phyloP scores from a whole-genome alignment of 2,113 vertebrate species.

The Copsychus sechellarum region DNA sequence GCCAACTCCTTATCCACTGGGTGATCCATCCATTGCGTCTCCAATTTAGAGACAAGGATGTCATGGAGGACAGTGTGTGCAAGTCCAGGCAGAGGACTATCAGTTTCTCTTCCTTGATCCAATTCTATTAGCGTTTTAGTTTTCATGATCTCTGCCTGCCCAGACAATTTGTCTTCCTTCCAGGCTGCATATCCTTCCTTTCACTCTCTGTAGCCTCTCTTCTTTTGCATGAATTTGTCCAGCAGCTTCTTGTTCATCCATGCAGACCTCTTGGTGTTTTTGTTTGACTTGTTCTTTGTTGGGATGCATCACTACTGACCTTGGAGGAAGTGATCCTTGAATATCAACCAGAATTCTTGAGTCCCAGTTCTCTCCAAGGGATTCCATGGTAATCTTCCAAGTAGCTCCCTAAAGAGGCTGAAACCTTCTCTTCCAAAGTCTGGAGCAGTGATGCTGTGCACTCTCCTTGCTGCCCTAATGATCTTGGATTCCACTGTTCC shows the following conservation, averaged over 20 bases:
- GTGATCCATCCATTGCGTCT: background rate
- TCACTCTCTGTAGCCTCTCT: background rate
- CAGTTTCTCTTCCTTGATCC: background rate
- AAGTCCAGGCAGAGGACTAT: background rate
- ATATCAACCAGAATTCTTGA: background rate
- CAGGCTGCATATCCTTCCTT: background rate
- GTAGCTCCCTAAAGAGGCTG: background rate
- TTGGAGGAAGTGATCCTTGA: background rate
- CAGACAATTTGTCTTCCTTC: background rate
- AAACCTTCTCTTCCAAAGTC: background rate
- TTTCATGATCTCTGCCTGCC: background rate
- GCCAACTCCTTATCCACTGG: background rate
- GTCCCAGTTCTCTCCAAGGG: background rate
- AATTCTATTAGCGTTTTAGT: background rate
- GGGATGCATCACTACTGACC: background rate
- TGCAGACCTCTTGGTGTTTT: background rate
- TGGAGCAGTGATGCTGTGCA: background rate
- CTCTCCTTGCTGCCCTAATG: background rate
- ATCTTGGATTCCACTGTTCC: background rate
- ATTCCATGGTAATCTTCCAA: background rate
- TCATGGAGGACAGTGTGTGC: background rate
- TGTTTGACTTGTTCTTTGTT: background rate
- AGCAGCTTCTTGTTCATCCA: background rate
- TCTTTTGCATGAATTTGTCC: background rate
- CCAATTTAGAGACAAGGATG: background rate